A percentile compares a stretch with the other conserved stretches of the same genome.
Conservation (phyloP, 2,113 vertebrate species). For the Malurus elegans region DNA sequence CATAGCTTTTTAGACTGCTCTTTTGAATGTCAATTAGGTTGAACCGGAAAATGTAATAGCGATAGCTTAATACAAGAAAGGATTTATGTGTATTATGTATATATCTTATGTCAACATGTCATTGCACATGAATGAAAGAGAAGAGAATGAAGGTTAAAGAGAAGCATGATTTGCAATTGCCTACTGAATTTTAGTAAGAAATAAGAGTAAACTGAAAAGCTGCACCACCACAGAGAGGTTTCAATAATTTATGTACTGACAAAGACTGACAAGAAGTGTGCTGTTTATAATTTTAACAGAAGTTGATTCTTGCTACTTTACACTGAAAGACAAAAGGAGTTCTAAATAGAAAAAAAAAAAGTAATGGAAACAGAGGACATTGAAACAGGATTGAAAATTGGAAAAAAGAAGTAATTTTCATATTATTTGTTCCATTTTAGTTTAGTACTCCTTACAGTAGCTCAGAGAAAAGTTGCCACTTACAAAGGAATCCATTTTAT, state of each 20-base stretch:
- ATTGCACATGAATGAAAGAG: not conserved
- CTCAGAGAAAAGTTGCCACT: not conserved
- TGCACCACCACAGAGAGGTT: not conserved
- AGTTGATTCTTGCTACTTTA: not conserved
- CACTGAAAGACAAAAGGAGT: not conserved
- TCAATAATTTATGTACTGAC: not conserved
- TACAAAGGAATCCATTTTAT: not conserved
- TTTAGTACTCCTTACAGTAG: not conserved
- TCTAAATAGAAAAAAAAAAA: not conserved
- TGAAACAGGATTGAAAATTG: not conserved
- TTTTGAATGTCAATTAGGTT: conserved; percentile 46
- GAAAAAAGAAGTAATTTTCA: not conserved
- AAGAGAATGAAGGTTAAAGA: not conserved
- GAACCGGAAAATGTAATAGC: conserved; percentile 30
- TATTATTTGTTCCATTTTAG: not conserved
- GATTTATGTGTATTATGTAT: not conserved
- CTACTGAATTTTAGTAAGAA: not conserved
- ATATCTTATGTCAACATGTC: not conserved
- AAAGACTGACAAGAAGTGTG: not conserved
- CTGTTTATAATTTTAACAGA: not conserved
- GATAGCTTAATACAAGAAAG: not conserved
- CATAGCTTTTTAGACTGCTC: not conserved
- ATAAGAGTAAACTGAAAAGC: not conserved
- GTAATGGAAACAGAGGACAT: not conserved
- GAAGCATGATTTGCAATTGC: not conserved